These are phyloP conservation scores for Charanyca ferruginea DNA, from an alignment of 2,888 invertebrate genomes.

Conservation along the genomic window DNA sequence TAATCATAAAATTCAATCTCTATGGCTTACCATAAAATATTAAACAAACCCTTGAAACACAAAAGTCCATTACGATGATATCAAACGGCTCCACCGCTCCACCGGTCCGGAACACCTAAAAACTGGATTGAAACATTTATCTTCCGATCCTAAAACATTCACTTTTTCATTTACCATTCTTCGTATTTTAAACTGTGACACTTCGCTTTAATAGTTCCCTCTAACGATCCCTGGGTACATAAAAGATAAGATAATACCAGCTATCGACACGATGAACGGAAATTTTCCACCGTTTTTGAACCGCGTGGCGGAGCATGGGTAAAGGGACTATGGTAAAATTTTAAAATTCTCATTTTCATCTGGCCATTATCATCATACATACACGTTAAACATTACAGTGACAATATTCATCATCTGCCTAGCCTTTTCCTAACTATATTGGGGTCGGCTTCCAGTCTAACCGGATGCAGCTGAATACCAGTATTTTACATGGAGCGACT, in stretches of 20 bases:
- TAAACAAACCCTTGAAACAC: slow-evolving; percentile 63
- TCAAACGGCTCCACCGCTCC: slow-evolving; percentile 40
- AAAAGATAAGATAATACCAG: slow-evolving; percentile 72
- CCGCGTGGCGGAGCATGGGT: slow-evolving; percentile 66
- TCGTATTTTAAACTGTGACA: slow-evolving; percentile 67
- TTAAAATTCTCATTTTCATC: slow-evolving; percentile 74
- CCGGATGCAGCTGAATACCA: too few species aligned
- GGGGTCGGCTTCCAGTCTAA: too few species aligned
- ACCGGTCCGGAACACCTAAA: slow-evolving; percentile 60
- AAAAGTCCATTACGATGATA: slow-evolving; percentile 62
- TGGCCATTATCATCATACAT: slow-evolving; percentile 36
- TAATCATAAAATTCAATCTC: slow-evolving; percentile 61
- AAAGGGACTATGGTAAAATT: slow-evolving; percentile 66
- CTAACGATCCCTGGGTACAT: slow-evolving; percentile 69
- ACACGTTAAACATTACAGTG: slow-evolving; percentile 16
- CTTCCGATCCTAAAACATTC: slow-evolving; percentile 59
- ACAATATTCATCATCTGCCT: too few species aligned
- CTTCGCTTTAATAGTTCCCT: slow-evolving; percentile 70
- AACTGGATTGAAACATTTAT: slow-evolving; percentile 67
- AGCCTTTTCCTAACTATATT: too few species aligned
- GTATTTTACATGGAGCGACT: too few species aligned
- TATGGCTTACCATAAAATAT: slow-evolving; percentile 54
- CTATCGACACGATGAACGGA: slow-evolving; percentile 65
- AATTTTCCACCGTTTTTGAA: slow-evolving; percentile 70
- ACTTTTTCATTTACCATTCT: slow-evolving; percentile 64